Evolutionary conservation across 1,140 invertebrate genomes (phyloP), one percentile per base, ranked within the genome.

Genomic region (Eriosoma lanigerum): DNA sequence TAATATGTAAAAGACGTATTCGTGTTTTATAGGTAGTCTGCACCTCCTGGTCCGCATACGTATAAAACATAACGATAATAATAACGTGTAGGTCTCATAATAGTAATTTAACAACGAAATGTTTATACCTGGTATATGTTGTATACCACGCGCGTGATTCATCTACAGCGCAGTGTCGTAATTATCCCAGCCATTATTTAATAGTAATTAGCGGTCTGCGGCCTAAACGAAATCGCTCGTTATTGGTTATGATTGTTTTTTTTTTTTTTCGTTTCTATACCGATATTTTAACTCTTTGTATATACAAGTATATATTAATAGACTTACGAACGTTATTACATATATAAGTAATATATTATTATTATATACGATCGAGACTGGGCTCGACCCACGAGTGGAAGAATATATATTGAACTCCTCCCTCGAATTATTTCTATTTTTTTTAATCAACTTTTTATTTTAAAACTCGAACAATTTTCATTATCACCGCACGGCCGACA

Each of bases 151-250:
- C 46, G 19, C 62, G n/a, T 64, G 60, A 64, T 64, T 38, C 60
- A 38, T 64, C 19, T 13, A 3, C 19, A 8, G 32, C 32, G 19
- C 46, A 48, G 24, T 50, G 46, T 73, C 26, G 70, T 73, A 52
- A 73, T 73, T 38, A 54, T 70, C 24, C 50, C 70, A 50, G 26
- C 70, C 70, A 21, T 73, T 73, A 73, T 73, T 73, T 52, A 73
- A 73, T 38, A 73, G 70, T 73, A 73, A 73, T 73, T 73, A 73
- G 26, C 70, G 48, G 70, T n/a, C 70, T 17, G 70, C n/a, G n/a
- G n/a, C 26, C 17, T 73, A 56, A 73, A 73, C 50, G 70, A 52
- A 64, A 64, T 64, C 19, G 62, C 32, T 64, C 62, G 62, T 64
- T 73, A 52, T 73, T 73, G 70, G 70, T 32, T 73, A 52, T 54